Base-by-base conservation (phyloP, 2,113 vertebrate genomes). In the Micromys minutus region DNA sequence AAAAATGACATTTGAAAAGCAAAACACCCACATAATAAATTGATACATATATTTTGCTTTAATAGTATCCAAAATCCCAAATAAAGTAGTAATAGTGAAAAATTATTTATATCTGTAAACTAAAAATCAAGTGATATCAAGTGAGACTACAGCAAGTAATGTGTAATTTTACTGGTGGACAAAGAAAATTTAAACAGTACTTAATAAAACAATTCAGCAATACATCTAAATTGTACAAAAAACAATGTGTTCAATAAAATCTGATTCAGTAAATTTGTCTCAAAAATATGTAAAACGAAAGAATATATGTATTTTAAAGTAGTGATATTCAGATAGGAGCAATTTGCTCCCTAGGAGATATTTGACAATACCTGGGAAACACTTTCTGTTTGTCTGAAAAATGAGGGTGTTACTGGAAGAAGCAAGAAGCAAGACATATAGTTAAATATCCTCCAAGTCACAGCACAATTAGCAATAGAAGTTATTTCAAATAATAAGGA, bases 1-100 rank as follows among this genome's bases (percentile, higher is more conserved):
- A 74, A 19, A 95, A 91, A 84, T 94, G 42, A 36, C 59, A 93
- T 89, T 97, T 89, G 83, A 26, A 86, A 74, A 55, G 31, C 67
- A 72, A 84, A 87, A 47, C 57, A 79, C 83, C 9, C 1, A 65
- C 87, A 90, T 67, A 77, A 9, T 84, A 79, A 76, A 52, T 39
- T 81, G 61, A 80, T 31, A 74, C 39, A 17, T 79, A 1, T 57
- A 19, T 69, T 93, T 69, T n/a, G 42, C 93, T 65, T 87, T 90
- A 79, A 39, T 79, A 57, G 13, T 36, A 26, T 76, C 50, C 21
- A 39, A 69, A 94, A 72, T 22, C 15, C 50, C 45, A 95, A 91
- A 88, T 69, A 86, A 81, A 88, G 45, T 31, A 90, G 69, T 42
- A 67, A 24, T 7, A 63, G 24, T 31, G n/a, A 71, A 50, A 84